A percentile compares a stretch with the other conserved stretches of the same genome.
Conservation (phyloP, 2,888 invertebrate genomes). For the Cryptocephalus primarius region DNA sequence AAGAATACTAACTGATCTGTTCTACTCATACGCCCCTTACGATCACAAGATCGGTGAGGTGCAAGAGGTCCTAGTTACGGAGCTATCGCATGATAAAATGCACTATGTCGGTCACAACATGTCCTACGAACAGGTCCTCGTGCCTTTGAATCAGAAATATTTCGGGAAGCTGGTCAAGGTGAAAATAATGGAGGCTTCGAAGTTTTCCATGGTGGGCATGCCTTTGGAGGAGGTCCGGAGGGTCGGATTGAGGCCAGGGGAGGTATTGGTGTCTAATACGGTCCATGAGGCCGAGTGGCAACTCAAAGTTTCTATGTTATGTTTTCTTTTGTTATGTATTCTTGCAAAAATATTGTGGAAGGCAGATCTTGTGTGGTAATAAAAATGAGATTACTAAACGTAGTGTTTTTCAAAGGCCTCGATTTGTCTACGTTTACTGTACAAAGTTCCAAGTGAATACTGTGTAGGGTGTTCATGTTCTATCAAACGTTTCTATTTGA, state of each 20-base stretch:
- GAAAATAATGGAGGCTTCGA: constrained; percentile 54
- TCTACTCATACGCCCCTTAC: constrained; percentile 83
- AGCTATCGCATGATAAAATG: constrained; percentile 80
- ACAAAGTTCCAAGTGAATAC: no score
- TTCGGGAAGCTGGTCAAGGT: constrained; percentile 80
- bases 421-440: no score
- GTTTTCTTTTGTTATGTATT: constrained; percentile 35
- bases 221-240: constrained; percentile 44
- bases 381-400: no score
- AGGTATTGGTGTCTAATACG: constrained; percentile 41
- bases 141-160: constrained; percentile 64
- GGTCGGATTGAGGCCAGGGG: constrained; percentile 44
- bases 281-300: constrained; percentile 7
- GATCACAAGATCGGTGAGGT: constrained; percentile 52
- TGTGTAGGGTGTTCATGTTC: no score
- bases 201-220: constrained; percentile 69
- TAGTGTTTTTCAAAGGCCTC: no score
- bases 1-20: constrained; percentile 75
- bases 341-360: constrained; percentile 36
- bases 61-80: constrained; percentile 81
- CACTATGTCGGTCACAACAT: constrained; percentile 94
- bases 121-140: constrained; percentile 83
- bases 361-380: neutral
- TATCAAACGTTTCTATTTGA: no score
- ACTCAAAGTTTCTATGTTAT: constrained; percentile 18